Conservation (phyloP, 2,797 vertebrate genomes). For the Falco cherrug region DNA sequence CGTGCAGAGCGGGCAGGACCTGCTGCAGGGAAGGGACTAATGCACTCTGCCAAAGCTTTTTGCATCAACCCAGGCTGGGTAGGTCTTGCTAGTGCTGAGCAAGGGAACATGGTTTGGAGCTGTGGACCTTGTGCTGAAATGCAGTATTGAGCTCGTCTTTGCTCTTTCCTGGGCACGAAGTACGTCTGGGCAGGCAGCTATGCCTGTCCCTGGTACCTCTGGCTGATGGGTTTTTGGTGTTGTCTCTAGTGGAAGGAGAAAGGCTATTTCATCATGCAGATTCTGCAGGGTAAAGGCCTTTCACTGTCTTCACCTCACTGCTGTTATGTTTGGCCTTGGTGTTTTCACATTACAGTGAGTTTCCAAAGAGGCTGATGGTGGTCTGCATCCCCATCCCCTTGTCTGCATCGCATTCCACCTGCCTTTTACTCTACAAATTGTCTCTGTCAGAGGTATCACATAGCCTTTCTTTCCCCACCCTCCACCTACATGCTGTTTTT, state of each 20-base stretch:
- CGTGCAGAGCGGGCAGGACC: accelerated
- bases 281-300: background rate
- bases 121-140: background rate
- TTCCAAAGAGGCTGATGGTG: background rate
- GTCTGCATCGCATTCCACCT: background rate
- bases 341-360: background rate
- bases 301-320: background rate
- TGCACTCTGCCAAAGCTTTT: background rate
- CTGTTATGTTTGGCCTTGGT: background rate
- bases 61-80: background rate
- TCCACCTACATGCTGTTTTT: background rate
- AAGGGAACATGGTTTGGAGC: background rate
- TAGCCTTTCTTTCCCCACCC: background rate
- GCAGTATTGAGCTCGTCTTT: background rate
- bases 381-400: background rate
- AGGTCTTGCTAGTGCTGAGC: background rate
- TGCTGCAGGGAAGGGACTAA: background rate
- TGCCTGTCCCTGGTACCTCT: background rate
- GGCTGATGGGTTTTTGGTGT: background rate
- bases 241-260: background rate
- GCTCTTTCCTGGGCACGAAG: background rate
- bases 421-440: background rate
- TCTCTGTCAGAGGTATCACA: background rate
- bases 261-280: background rate
- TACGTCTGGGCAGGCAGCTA: background rate